Conservation (phyloP, 2,113 vertebrate species). For the Nycticryphes semicollaris region DNA sequence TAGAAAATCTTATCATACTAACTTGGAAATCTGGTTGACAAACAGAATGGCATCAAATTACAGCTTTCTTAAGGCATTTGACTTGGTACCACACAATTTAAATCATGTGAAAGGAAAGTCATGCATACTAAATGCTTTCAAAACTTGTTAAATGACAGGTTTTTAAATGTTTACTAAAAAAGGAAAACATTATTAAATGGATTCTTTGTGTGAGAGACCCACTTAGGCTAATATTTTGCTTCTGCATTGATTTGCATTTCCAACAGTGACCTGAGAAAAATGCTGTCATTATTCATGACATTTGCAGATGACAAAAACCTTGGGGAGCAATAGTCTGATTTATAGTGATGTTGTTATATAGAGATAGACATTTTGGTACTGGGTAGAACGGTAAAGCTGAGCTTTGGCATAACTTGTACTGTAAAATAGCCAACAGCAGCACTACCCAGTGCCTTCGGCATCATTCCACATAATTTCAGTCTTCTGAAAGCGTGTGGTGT, state of each 20-base stretch:
- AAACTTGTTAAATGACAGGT: background rate
- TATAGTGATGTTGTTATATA: background rate
- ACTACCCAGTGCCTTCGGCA: background rate
- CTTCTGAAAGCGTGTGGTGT: background rate
- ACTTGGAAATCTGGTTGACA: constrained; percentile 35
- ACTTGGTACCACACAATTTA: background rate
- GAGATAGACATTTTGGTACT: background rate
- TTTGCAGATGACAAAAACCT: background rate
- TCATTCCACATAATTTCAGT: background rate
- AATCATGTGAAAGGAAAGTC: background rate
- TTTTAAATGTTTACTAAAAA: background rate
- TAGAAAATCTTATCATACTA: background rate
- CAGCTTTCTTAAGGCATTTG: background rate
- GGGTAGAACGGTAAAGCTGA: background rate
- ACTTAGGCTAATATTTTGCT: background rate
- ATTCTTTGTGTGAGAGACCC: background rate
- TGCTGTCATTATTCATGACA: background rate
- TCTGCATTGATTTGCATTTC: background rate
- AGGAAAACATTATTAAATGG: background rate
- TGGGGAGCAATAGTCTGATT: background rate
- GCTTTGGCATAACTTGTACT: background rate
- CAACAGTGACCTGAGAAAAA: background rate
- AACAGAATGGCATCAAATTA: background rate
- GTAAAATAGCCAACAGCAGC: background rate
- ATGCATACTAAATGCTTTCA: background rate